Conservation (phyloP, 1,140 invertebrate genomes). For the Dryas iulia region DNA sequence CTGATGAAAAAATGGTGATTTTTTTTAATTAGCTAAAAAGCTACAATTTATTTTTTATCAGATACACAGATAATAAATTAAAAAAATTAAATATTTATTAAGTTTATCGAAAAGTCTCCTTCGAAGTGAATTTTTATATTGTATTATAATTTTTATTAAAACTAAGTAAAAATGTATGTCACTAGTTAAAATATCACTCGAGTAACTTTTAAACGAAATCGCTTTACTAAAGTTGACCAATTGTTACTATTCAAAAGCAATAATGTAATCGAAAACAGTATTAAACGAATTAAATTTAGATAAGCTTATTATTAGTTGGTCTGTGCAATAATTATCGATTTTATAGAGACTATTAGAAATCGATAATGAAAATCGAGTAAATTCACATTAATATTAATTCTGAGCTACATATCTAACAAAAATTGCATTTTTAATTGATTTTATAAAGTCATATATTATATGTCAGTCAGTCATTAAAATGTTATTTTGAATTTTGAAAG, state of each 20-base stretch:
- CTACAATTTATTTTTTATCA: too few relatives aligned
- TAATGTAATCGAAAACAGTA: constrained; percentile 21
- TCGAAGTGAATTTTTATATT: neutral
- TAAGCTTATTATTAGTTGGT: constrained; percentile 12
- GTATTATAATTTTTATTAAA: neutral
- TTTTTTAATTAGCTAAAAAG: too few relatives aligned
- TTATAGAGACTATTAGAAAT: neutral
- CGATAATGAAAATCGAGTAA: neutral
- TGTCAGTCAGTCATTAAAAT: too few relatives aligned
- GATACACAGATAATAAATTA: too few relatives aligned
- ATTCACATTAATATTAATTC: too few relatives aligned
- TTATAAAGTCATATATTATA: too few relatives aligned
- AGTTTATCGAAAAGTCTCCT: neutral
- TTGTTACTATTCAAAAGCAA: constrained; percentile 17
- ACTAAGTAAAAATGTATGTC: neutral
- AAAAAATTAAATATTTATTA: too few relatives aligned
- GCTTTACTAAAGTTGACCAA: constrained; percentile 9
- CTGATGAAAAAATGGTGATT: neutral
- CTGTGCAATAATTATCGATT: constrained; percentile 14
- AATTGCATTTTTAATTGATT: too few relatives aligned
- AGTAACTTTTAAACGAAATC: constrained; percentile 5
- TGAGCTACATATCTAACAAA: too few relatives aligned
- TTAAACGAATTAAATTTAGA: constrained; percentile 20
- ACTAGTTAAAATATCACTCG: constrained; percentile 28
- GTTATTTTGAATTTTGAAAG: too few relatives aligned